Percentiles rank a stretch among this genome's conserved stretches.
These are phyloP conservation scores for Drosophila saltans DNA, from an alignment of 1,140 invertebrate species.

Conservation along the genomic window DNA sequence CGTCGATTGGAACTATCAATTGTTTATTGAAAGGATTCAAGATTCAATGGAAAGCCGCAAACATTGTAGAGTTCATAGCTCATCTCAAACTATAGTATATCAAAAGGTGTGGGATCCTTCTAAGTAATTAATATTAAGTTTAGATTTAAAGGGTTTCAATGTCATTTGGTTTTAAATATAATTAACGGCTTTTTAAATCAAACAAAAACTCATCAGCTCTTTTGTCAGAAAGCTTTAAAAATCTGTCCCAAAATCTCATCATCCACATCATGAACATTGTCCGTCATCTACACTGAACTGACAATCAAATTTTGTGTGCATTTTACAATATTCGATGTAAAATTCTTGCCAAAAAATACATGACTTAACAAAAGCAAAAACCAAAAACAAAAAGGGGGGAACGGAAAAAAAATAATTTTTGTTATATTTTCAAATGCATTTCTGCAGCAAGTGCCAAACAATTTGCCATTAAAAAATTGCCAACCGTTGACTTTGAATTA, in stretches of 20 bases:
- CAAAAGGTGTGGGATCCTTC: too few relatives aligned
- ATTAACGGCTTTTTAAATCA: slow-evolving; percentile 43
- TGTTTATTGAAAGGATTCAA: too few relatives aligned
- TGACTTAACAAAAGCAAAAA: slow-evolving; percentile 12
- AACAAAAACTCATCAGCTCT: slow-evolving; percentile 52
- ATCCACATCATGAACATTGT: slow-evolving; percentile 31
- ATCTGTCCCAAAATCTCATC: slow-evolving; percentile 41
- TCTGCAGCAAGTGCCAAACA: slow-evolving; percentile 53
- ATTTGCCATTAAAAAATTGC: slow-evolving; percentile 79
- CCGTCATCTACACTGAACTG: slow-evolving; percentile 23
- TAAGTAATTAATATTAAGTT: too few relatives aligned
- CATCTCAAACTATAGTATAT: too few relatives aligned
- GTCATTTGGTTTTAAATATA: slow-evolving; percentile 40
- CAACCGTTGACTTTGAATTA: slow-evolving; percentile 78
- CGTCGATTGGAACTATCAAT: too few relatives aligned
- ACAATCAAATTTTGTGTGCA: slow-evolving; percentile 42
- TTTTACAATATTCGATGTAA: slow-evolving; percentile 26
- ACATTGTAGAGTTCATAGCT: too few relatives aligned
- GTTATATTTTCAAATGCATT: slow-evolving; percentile 49
- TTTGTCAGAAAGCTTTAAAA: slow-evolving; percentile 63
- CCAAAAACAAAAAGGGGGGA: slow-evolving; percentile 32
- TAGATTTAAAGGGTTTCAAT: slow-evolving; percentile 29
- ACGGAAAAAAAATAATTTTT: slow-evolving; percentile 21
- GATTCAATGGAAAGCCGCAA: too few relatives aligned
- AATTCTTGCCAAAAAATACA: slow-evolving; percentile 14